Evolutionary conservation across 2,113 vertebrate genomes (phyloP), one percentile per base, ranked within the genome.

Genomic region (Petroica traversi): DNA sequence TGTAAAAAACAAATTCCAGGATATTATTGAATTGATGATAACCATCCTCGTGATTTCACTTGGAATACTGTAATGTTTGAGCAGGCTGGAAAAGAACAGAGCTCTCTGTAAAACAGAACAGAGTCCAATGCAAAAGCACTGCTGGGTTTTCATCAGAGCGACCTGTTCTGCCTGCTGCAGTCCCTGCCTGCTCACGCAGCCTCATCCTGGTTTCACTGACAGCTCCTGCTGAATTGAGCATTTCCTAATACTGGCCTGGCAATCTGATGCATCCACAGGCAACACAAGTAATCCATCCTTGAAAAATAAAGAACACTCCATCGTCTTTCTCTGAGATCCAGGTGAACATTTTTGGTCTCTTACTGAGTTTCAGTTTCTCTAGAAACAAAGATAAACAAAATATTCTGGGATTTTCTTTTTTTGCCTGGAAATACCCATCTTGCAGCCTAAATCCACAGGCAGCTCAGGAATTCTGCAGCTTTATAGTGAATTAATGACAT

Each of bases 111-210:
- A n/a, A n/a, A n/a, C n/a, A n/a, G n/a, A n/a, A n/a, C n/a, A n/a
- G n/a, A n/a, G n/a, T n/a, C n/a, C n/a, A n/a, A n/a, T n/a, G n/a
- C n/a, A n/a, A n/a, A 18, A 0, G 0, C 3, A 12, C 22, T 29
- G 49, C 48, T 23, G 10, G 6, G 6, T 61, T 83, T 52, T 31
- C 26, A 22, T 20, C 41, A 19, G 12, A n/a, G 12, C 3, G n/a
- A 4, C 45, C 57, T 62, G 5, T 11, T 19, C n/a, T 29, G 40
- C 13, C 1, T n/a, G 19, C 2, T 1, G 1, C 0, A 20, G 26
- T 9, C 49, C 28, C 46, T 83, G 40, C 51, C 59, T 57, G 24
- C 41, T 74, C 67, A 33, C 29, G 29, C 29, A 59, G 26, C 40
- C 48, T 38, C 6, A 5, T 11, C 62, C 26, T 28, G 19, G 38